Evolutionary conservation across 2,113 vertebrate species (phyloP).

Genomic region (Megalops atlanticus): DNA sequence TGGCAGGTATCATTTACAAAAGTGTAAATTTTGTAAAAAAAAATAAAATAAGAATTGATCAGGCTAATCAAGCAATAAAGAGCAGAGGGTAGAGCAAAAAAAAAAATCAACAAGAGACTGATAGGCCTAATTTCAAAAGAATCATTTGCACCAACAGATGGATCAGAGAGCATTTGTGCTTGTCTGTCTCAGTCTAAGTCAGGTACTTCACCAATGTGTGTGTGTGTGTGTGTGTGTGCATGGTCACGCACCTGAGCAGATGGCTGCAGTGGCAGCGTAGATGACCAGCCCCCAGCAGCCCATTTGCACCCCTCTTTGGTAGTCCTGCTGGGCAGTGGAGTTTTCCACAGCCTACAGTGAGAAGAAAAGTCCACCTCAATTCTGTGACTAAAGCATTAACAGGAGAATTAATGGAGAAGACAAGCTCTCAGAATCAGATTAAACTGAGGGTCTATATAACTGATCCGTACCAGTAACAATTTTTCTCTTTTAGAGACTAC

Average conservation of each 20-base stretch:
- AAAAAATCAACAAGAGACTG: neutral
- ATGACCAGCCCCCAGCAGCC: constrained; percentile 97
- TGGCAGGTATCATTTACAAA: neutral
- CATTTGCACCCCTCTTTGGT: constrained; percentile 93
- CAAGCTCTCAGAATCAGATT: no score
- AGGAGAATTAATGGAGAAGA: no score
- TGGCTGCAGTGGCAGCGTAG: constrained; percentile 89
- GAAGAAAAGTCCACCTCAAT: neutral
- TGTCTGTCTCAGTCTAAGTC: no score
- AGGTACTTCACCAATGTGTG: no score
- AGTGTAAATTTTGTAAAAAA: neutral
- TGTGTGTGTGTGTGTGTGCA: no score
- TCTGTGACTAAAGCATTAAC: neutral
- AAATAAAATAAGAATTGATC: no score
- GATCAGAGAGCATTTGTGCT: no score
- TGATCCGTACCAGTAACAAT: no score
- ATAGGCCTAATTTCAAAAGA: no score
- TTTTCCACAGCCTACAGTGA: constrained; percentile 77
- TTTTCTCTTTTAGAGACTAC: neutral
- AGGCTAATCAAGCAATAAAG: no score
- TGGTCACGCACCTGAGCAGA: constrained; percentile 84
- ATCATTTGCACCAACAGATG: no score
- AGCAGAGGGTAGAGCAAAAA: neutral
- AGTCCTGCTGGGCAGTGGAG: constrained; percentile 79
- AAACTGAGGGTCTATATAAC: no score